Evolutionary conservation across 2,888 invertebrate species (phyloP), one percentile per base, ranked within the genome.

Genomic region (Drosophila birchii): DNA sequence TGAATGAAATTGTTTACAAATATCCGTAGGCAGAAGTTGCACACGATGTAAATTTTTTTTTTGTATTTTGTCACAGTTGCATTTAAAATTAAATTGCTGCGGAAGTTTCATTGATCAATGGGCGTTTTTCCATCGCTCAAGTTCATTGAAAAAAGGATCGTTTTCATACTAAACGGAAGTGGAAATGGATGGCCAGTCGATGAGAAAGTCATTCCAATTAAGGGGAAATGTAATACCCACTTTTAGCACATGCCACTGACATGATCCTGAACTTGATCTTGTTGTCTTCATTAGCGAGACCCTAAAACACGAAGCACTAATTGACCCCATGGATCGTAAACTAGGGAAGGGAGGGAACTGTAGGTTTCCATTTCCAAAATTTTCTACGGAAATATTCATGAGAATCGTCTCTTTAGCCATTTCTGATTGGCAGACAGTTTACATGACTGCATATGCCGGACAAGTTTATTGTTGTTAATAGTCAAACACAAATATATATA

Each of bases 381-480:
- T 41, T 55, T 51, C 55, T 45, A 39, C 29, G 12, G 44, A 23
- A 26, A 39, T 38, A 54, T 74, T 36, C 23, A 44, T 32, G 45
- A 12, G 41, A 54, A 41, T 55, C 47, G 41, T 61, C 29, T 62
- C 43, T 47, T 49, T 47, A n/a, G 69, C 36, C 56, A 20, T 54
- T 26, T 66, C 34, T 58, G 72, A 73, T 74, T 73, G 72, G 53
- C 72, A 54, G 64, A 36, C 63, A 57, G 72, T 74, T 73, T 58
- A 74, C 75, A 73, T 44, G 72, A 62, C 49, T 26, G 32, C 51
- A 44, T 41, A 69, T 59, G 43, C 66, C 18, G 44, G 44, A 70
- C 71, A 60, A 71, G 53, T 70, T 70, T 71, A 29, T 68, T 68
- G 41, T 74, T 74, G 64, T 74, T 73, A 36, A 38, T 58, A 57